Evolutionary conservation across 2,797 vertebrate species (phyloP).

Genomic region (Parauchenoglanis punctatus): DNA sequence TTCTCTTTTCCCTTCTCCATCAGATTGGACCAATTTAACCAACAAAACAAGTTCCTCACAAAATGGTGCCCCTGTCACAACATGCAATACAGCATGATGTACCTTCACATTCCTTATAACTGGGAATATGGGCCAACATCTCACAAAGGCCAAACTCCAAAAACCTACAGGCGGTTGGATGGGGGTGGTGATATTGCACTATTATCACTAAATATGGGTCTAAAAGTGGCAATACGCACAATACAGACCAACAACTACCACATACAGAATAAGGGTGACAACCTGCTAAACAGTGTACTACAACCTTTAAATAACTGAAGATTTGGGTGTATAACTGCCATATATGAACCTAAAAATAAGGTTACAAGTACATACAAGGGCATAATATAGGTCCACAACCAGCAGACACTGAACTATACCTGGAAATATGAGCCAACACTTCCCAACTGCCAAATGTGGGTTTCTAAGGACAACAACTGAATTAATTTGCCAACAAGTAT

Average conservation of each 20-base stretch:
- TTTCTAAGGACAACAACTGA: not conserved
- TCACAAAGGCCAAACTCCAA: not conserved
- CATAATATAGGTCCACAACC: not conserved
- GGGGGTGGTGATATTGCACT: not conserved
- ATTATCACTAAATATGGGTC: not conserved
- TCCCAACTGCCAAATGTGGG: not conserved
- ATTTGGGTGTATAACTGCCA: not conserved
- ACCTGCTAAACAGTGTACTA: not conserved
- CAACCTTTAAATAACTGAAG: not conserved
- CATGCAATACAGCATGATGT: too few species aligned
- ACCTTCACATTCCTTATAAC: not conserved
- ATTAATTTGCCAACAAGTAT: not conserved
- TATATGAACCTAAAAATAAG: not conserved
- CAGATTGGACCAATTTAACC: too few species aligned
- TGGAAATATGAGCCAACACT: too few species aligned
- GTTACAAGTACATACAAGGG: not conserved
- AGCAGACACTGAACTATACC: not conserved
- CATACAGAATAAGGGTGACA: not conserved
- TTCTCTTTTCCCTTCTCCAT: too few species aligned
- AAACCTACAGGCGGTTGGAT: not conserved
- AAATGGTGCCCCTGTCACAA: too few species aligned
- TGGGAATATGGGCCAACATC: not conserved
- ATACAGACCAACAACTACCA: not conserved
- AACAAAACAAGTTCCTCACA: too few species aligned
- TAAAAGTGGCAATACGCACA: not conserved